Evolutionary conservation across 1,140 invertebrate genomes (phyloP), one percentile per base, ranked within the genome.

Genomic region (Tetraneura akinire): DNA sequence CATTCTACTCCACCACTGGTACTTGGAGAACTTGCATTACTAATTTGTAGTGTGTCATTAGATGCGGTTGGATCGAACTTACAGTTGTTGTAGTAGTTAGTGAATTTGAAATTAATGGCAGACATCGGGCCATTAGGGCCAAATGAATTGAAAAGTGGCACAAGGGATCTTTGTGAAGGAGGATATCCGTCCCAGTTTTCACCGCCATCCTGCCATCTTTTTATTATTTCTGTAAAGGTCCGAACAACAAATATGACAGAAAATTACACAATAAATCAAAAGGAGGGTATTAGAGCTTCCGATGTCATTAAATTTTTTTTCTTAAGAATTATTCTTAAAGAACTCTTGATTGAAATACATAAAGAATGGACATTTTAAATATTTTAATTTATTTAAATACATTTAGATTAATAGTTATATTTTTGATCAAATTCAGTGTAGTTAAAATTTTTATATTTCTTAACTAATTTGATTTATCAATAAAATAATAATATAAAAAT

Each of bases 1-100:
- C 91, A 93, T 83, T 91, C 91, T 85, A 93, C 84, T 9, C 83
- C 84, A 45, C 74, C 74, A n/a, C 74, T 78, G 3, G 74, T 78
- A 21, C 74, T 78, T 42, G 74, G 74, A 18, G 74, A 80, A 83
- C 80, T 60, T 47, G 70, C n/a, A 60, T 60, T 76, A 60, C 73
- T 60, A 18, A 76, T 76, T 37, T 76, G 73, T 23, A 76, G 21
- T 14, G 73, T 76, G 8, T 76, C 73, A 45, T 76, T 76, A 42
- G 74, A 60, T 26, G 74, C 21, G 23, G 55, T 78, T 60, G 74
- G 74, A 45, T 78, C 74, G 26, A 78, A 78, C 53, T 78, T 78
- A 78, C 74, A 78, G 55, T 62, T 78, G 55, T 78, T 78, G 55
- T 78, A 78, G 74, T 78, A 78, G 74, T 62, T 78, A 47, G 74